Evolutionary conservation across 2,113 vertebrate species (phyloP), one percentile per base, ranked within the genome.

Genomic region (Piaya cayana): DNA sequence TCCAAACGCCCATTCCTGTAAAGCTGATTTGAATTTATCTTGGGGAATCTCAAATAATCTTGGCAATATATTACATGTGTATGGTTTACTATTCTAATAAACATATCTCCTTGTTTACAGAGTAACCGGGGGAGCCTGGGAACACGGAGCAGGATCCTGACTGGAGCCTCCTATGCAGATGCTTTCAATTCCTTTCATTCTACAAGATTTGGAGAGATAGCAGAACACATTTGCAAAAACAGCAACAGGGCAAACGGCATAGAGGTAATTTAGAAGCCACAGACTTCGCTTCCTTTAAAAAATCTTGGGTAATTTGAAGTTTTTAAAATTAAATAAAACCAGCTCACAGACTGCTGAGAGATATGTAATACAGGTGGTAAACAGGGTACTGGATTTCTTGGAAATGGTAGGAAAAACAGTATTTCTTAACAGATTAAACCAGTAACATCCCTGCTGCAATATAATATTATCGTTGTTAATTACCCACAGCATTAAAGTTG

Each of bases 11-110:
- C 85, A 81, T 83, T 95, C 85, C 88, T 90, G 80, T 80, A 85
- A 86, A 94, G 71, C 75, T 93, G 82, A 88, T 86, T 81, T 92
- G 60, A 94, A 95, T 92, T 96, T 93, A 90, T 96, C 93, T 75
- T 26, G 30, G 59, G 88, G 90, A 88, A 97, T 96, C 88, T 95
- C 76, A 81, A 64, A 92, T 95, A 96, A 97, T 92, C 95, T 93
- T 45, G 64, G 94, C 95, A 93, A 92, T 96, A 96, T 45, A 85
- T 96, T 83, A 93, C 49, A 60, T 60, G 64, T 67, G 67, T 83
- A 91, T 22, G 56, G 93, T 94, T 97, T 95, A 93, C 93, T 86
- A n/a, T 86, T 94, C 79, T 88, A 96, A 94, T 92, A 95, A 95
- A 97, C 93, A 92, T 32, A 86, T 90, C 88, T 83, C 58, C 88